Evolutionary conservation across 2,888 invertebrate species (phyloP).

Genomic region (Fragum fragum): DNA sequence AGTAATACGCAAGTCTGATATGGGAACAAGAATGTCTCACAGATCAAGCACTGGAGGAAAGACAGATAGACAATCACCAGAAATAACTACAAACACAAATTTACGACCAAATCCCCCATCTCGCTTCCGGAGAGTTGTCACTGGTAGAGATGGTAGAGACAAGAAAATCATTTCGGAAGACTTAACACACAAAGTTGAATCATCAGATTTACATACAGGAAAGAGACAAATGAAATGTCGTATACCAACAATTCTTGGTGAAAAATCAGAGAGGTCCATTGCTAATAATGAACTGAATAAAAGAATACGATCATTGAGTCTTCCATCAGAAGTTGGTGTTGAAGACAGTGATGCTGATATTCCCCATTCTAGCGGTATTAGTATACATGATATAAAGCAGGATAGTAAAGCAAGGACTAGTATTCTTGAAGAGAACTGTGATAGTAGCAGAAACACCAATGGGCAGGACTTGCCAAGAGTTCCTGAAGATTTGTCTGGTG

Average conservation of each 20-base stretch:
- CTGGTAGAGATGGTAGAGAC: constrained; percentile 50
- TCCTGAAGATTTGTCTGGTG: constrained; percentile 28
- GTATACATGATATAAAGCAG: constrained; percentile 52
- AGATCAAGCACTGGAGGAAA: constrained; percentile 21
- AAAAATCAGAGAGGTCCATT: constrained; percentile 53
- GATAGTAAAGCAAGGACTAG: constrained; percentile 67
- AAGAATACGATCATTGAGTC: constrained; percentile 62
- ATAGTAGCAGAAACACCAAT: constrained; percentile 1
- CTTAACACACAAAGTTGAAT: constrained; percentile 64
- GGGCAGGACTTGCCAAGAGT: constrained; percentile 8
- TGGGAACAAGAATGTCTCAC: constrained; percentile 60
- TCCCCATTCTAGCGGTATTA: constrained; percentile 14
- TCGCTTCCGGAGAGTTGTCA: constrained; percentile 51
- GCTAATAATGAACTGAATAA: constrained; percentile 44
- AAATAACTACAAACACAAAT: constrained; percentile 44
- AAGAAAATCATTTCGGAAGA: constrained; percentile 73
- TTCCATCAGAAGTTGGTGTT: constrained; percentile 52
- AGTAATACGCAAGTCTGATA: constrained; percentile 46
- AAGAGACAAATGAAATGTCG: constrained; percentile 38
- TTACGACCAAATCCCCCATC: constrained; percentile 59
- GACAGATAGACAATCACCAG: constrained; percentile 61
- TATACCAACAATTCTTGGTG: constrained; percentile 47
- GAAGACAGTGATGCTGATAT: constrained; percentile 48
- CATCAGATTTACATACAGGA: constrained; percentile 6
- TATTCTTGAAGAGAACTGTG: constrained; percentile 13